phyloP scores from a whole-genome alignment of 2,113 vertebrate species.

The Zapornia atra region DNA sequence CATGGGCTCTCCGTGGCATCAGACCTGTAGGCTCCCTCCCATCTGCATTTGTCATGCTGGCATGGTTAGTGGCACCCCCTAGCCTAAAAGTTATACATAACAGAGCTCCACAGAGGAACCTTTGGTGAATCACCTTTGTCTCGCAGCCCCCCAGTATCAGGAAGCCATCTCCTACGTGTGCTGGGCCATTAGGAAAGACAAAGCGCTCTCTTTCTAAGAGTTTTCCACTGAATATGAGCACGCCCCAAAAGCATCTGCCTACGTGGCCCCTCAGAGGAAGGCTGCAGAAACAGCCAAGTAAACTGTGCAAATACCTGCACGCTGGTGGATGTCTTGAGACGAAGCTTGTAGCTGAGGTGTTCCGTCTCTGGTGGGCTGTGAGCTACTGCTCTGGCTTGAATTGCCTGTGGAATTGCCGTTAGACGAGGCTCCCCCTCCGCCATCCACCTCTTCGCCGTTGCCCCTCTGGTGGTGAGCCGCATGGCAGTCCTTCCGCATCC shows the following conservation, averaged over 20 bases:
- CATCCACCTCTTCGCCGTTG: constrained; percentile 85
- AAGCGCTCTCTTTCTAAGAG: neutral
- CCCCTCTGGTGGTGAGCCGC: constrained; percentile 84
- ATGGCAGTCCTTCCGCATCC: constrained; percentile 92
- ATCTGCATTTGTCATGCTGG: neutral
- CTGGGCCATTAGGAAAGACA: neutral
- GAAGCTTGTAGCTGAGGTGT: constrained; percentile 72
- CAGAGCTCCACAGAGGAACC: neutral
- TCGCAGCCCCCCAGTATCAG: neutral
- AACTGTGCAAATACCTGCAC: constrained; percentile 63
- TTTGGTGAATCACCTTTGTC: neutral
- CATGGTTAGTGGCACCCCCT: neutral
- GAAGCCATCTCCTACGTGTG: neutral
- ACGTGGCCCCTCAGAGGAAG: neutral
- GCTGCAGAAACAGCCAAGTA: neutral
- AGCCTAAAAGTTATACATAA: neutral
- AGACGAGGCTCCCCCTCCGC: constrained; percentile 71
- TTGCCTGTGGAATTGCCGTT: constrained; percentile 77
- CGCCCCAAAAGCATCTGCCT: neutral
- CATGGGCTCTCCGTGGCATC: neutral
- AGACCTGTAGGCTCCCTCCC: neutral
- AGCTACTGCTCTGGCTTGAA: constrained; percentile 84
- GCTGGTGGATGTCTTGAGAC: constrained; percentile 74
- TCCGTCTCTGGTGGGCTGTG: constrained; percentile 80
- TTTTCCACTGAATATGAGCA: neutral